Evolutionary conservation across 2,113 vertebrate species (phyloP), one percentile per base, ranked within the genome.

Genomic region (Sclerurus mexicanus): DNA sequence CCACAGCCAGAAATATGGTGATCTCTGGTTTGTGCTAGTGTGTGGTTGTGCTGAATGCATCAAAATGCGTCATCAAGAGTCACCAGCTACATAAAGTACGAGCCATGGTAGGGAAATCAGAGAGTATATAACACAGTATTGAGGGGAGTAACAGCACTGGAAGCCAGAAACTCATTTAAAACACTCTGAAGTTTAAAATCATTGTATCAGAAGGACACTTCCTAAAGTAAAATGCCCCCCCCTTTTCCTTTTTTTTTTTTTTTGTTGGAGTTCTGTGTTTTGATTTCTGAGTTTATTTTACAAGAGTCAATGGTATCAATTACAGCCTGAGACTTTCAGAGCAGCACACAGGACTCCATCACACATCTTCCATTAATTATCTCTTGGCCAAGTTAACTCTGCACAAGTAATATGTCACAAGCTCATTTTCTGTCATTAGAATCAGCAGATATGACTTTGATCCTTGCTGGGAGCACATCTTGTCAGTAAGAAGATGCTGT

Each of bases 1-100:
- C 96, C 71, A 75, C 76, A 94, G 86, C 90, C 95, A 96, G 94
- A 92, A 96, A 92, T 95, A 95, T 58, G 93, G 93, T 59, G 31
- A 89, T 85, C 76, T 90, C 88, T 95, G 83, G 79, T 89, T 94
- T 62, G 37, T 64, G 52, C 62, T 90, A 63, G 88, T 46, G 56
- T 94, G 92, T 87, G 93, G 92, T 89, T 96, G 73, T 72, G 80
- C 76, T 94, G 86, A 87, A 85, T 76, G 73, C 91, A 96, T 89
- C 86, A 67, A 95, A 84, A 93, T 96, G 85, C 79, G 31, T 97
- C 95, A 96, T 78, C 49, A 42, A 78, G 49, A 92, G 52, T 81
- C 73, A 92, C 83, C 77, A 87, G 76, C 88, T 75, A 86, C 86
- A 96, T 13, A 66, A 91, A 92, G 52, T 40, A 60, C 0, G 49